Base-by-base conservation (phyloP, 2,888 invertebrate genomes). In the Aphidoletes aphidimyza region DNA sequence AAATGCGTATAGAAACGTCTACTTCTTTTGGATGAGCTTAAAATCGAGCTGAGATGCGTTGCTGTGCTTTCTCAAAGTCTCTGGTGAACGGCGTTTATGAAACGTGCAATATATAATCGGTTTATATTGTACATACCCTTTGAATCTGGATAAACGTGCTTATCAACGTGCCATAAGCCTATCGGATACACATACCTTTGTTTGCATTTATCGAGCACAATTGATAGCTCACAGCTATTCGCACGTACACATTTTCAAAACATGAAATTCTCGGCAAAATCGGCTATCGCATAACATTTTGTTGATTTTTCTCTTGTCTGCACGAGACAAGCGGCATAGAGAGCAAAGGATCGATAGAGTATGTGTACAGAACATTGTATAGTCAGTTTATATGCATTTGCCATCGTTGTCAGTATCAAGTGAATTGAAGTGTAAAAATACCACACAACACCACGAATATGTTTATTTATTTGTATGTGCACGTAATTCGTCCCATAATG, bases 201-300 rank as follows among this genome's bases (percentile, higher is more conserved):
- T 69, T 69, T 69, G 54, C 54, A 54, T 54, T 22, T n/a, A n/a
- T 22, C n/a, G 9, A 54, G 54, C 54, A 6, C 3, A 54, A 3
- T 54, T 6, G 6, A n/a, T n/a, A n/a, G n/a, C n/a, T 54, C n/a
- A 6, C 6, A 5, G 54, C n/a, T 22, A 69, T 69, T 30, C 69
- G 17, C 69, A 69, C 69, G 69, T 30, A 30, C 81, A n/a, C 39
- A 83, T 39, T 19, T n/a, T 39, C 17, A 78, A 5, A 30, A 59
- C 26, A 34, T 78, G 3, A 78, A 78, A 78, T 78, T 78, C 36
- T 34, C n/a, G 78, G n/a, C 39, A 39, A 83, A 22, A 83, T 37
- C 34, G 34, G 30, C 2, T 69, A 11, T 34, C 69, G 17, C n/a
- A 30, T 69, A 11, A 69, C 34, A 22, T 6, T 69, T 69, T 69